Base-by-base conservation (phyloP, 2,888 invertebrate genomes). In the Rutpela maculata region DNA sequence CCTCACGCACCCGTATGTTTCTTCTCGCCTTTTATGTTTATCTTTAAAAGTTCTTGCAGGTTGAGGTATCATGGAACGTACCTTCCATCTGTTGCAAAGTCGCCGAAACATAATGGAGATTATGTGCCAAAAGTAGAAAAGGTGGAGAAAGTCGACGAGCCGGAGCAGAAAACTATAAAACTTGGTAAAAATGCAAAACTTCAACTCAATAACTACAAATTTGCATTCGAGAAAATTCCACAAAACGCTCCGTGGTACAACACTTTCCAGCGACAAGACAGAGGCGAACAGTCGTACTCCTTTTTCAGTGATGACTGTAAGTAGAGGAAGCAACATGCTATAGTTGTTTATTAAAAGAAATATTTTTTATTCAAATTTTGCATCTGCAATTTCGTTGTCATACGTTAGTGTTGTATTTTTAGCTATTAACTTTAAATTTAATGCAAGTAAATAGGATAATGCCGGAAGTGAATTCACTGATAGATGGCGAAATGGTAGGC, bases 161-260 rank as follows among this genome's bases (percentile, higher is more conserved):
- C 77, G 18, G 71, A 66, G 67, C 75, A 78, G 50, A 77, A 78
- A 69, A 69, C 77, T 55, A 57, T 67, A 62, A 87, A 85, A 76
- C 74, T 86, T 17, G 85, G 85, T 84, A 86, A 88, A 84, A 88
- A 89, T 83, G 87, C 80, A 67, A 80, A 78, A 74, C 55, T 91
- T 71, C 90, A 91, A 60, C 91, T 94, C 63, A 92, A 93, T 78
- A 92, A 92, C 84, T 90, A 94, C 82, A 92, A 93, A 86, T 95
- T 94, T 86, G 93, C 95, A 0, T 96, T 96, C 87, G 96, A 96
- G 89, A 92, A 92, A 17, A 91, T 95, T 76, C 96, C 96, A 0
- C 91, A 90, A 50, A 92, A 93, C 22, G 95, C 96, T 86, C 92
- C 95, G 0, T 96, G 96, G 96, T 95, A 93, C 87, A 92, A 93